A percentile compares a stretch with the other conserved stretches of the same genome.
These are phyloP conservation scores for Corynorhinus townsendii DNA, from an alignment of 2,113 vertebrate genomes.

Conservation along the genomic window DNA sequence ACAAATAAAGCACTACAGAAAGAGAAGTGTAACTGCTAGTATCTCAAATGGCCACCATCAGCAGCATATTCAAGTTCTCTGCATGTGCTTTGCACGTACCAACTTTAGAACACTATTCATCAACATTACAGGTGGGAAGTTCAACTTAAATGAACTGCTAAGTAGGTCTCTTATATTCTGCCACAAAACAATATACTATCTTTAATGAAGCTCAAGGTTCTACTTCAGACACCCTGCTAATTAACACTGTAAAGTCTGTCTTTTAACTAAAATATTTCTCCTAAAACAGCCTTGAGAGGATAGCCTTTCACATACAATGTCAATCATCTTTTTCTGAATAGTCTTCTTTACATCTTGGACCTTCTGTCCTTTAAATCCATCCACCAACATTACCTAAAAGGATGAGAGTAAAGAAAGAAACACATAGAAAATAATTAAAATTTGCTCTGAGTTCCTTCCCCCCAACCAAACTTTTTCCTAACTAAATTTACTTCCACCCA, in stretches of 20 bases:
- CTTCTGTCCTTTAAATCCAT: slow-evolving; percentile 92
- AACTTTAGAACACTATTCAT: not conserved
- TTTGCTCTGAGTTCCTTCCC: not conserved
- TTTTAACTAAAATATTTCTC: not conserved
- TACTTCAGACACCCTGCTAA: not conserved
- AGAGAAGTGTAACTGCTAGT: not conserved
- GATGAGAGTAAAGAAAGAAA: not conserved
- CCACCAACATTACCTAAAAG: slow-evolving; percentile 93
- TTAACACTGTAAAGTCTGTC: not conserved
- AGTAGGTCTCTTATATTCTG: not conserved
- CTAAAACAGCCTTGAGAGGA: not conserved
- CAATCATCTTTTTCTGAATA: slow-evolving; percentile 95
- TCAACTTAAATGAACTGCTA: not conserved
- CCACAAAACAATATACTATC: not conserved
- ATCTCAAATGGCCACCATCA: not conserved
- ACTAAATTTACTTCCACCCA: slow-evolving; percentile 3
- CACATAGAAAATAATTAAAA: slow-evolving; percentile 18
- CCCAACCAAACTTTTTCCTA: not conserved
- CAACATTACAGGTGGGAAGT: not conserved
- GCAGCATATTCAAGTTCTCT: not conserved
- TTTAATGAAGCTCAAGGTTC: not conserved
- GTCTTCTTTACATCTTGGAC: slow-evolving; percentile 96
- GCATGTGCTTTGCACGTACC: not conserved
- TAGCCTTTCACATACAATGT: slow-evolving; percentile 79
- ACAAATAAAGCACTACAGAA: not conserved